Evolutionary conservation across 2,113 vertebrate genomes (phyloP).

Genomic region (Mohoua ochrocephala): DNA sequence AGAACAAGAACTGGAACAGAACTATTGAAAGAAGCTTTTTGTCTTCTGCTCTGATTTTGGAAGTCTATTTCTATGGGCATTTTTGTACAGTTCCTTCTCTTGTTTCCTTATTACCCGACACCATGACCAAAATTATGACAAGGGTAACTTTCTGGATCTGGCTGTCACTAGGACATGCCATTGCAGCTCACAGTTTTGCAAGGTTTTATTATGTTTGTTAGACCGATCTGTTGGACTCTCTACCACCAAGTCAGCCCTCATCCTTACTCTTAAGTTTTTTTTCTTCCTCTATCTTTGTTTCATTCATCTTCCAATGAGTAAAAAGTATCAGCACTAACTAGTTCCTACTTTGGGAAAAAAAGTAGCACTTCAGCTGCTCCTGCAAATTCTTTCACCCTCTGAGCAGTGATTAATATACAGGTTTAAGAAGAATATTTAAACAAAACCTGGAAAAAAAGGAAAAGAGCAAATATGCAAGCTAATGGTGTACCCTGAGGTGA

Average conservation of each 20-base stretch:
- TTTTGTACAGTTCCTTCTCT: neutral
- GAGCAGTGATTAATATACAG: slow-evolving; percentile 63
- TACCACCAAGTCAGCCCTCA: neutral
- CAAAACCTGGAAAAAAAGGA: slow-evolving; percentile 46
- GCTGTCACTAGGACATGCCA: neutral
- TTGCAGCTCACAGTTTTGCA: neutral
- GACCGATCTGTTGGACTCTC: neutral
- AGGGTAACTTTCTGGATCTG: neutral
- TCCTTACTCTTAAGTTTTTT: neutral
- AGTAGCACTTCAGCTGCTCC: slow-evolving; percentile 27
- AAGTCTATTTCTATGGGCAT: neutral
- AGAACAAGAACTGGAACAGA: neutral
- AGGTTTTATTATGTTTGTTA: neutral
- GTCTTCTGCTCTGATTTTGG: neutral
- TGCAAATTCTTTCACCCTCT: slow-evolving; percentile 47
- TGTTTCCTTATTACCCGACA: neutral
- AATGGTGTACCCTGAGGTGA: slow-evolving; percentile 60
- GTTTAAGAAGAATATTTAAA: slow-evolving; percentile 67
- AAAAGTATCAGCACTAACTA: slow-evolving; percentile 11
- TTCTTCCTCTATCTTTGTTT: neutral
- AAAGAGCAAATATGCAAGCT: slow-evolving; percentile 58
- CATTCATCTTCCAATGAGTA: neutral
- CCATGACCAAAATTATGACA: neutral
- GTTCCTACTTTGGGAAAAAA: slow-evolving; percentile 4
- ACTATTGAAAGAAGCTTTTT: neutral